Percentiles rank a stretch among this genome's conserved stretches.
phyloP scores from a whole-genome alignment of 2,797 vertebrate species.

The Malacoctenus gilli region DNA sequence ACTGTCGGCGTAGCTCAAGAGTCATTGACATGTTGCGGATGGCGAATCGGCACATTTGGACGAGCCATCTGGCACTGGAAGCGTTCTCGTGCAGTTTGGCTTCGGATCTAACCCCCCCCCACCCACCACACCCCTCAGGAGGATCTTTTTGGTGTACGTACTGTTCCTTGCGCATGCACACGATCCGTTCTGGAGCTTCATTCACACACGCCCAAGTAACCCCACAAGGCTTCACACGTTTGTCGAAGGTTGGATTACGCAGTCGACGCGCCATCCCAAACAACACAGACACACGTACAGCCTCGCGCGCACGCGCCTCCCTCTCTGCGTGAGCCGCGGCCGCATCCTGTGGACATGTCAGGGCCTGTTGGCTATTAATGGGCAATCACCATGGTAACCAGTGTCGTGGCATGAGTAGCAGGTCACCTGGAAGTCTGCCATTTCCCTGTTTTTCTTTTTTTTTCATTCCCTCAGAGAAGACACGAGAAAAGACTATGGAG shows the following conservation, averaged over 20 bases:
- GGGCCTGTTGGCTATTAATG: slow-evolving; percentile 76
- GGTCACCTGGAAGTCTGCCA: slow-evolving; percentile 76
- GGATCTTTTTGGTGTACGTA: slow-evolving; percentile 32
- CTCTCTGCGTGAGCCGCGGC: slow-evolving; percentile 46
- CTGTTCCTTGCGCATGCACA: slow-evolving; percentile 40
- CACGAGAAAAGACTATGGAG: not conserved
- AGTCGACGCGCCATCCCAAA: slow-evolving; percentile 37
- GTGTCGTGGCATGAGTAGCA: slow-evolving; percentile 70
- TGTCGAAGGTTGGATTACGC: slow-evolving; percentile 29
- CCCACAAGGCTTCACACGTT: slow-evolving; percentile 22
- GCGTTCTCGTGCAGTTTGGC: slow-evolving; percentile 62
- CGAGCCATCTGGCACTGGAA: slow-evolving; percentile 71
- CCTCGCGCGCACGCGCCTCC: slow-evolving; percentile 18
- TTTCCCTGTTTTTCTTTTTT: slow-evolving; percentile 29
- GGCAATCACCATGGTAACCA: slow-evolving; percentile 80
- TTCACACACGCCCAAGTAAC: slow-evolving; percentile 20
- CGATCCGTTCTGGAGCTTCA: slow-evolving; percentile 42
- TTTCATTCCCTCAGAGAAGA: slow-evolving; percentile 19
- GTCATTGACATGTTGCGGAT: slow-evolving; percentile 59
- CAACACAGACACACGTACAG: slow-evolving; percentile 22
- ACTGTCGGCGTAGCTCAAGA: slow-evolving; percentile 24
- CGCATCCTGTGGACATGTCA: slow-evolving; percentile 64
- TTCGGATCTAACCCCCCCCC: slow-evolving; percentile 51
- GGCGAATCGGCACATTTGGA: slow-evolving; percentile 68
- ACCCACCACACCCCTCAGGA: slow-evolving; percentile 40